Base-by-base conservation (phyloP, 1,140 invertebrate genomes). In the Andricus grossulariae region DNA sequence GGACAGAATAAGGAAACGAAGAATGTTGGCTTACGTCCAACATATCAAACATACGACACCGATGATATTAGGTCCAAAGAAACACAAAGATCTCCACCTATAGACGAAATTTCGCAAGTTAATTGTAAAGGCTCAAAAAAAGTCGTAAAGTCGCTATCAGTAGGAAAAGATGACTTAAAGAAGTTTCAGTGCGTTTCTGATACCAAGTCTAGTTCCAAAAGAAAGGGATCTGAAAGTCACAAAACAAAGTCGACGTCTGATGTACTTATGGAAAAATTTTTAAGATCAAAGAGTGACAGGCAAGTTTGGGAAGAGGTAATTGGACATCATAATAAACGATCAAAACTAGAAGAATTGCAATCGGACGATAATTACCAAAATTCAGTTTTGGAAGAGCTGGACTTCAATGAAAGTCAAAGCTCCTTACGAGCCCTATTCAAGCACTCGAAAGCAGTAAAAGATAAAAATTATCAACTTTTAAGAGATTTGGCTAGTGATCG, bases 361-460 rank as follows among this genome's bases (percentile, higher is more conserved):
- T 83, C 81, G 0, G 82, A 89, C 32, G 87, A 88, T 5, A 85
- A 87, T 60, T 80, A 87, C 52, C 78, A 87, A 50, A 85, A 85
- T 71, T 86, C 85, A 3, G 82, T 90, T 45, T 74, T 87, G 11
- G 86, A 86, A 8, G 86, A 86, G 19, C 57, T 88, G 15, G 87
- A 88, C 75, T 81, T 88, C 1, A 87, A 89, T 71, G 88, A 89
- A n/a, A 88, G 85, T 75, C 87, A 90, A 80, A 87, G 78, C 82
- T 90, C 87, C 3, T 71, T 60, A 12, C 87, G 89, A 76, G 85
- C 86, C 32, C 76, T 90, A 16, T 80, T 90, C 70, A 87, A 85
- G 55, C 90, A 90, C 72, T 89, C 89, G 8, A 86, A 85, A 74
- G 80, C 85, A 50, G 74, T 88, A 7, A 91, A 90, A 32, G 89